phyloP scores from a whole-genome alignment of 64 coral and sea anemone genomes.

The Anthopleura sola region DNA sequence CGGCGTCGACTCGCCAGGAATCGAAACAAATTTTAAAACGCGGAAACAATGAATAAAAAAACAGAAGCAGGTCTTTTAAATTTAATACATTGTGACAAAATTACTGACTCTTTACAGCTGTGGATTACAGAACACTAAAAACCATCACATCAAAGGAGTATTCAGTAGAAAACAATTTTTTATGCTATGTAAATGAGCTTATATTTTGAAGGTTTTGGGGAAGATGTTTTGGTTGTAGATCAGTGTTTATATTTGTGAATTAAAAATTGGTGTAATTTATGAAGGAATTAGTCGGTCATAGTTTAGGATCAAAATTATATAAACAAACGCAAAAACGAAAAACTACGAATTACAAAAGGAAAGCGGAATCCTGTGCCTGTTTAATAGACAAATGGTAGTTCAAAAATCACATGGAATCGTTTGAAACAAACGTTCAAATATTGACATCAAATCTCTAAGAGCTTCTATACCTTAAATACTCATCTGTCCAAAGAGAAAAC shows the following conservation, averaged over 20 bases:
- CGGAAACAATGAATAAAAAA: not conserved
- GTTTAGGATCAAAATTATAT: not conserved
- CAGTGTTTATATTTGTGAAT: not conserved
- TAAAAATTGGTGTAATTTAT: not conserved
- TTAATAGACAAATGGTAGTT: not conserved
- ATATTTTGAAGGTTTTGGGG: no score
- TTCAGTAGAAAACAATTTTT: no score
- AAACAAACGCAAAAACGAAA: not conserved
- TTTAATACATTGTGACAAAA: not conserved
- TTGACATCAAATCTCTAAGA: not conserved
- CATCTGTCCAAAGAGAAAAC: slow-evolving; percentile 85
- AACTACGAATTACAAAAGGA: no score
- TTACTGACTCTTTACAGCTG: not conserved
- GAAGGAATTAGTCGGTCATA: not conserved
- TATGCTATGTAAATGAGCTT: no score
- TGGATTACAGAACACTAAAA: no score
- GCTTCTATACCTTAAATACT: slow-evolving; percentile 79
- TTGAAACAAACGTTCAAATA: not conserved
- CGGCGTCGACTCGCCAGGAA: not conserved
- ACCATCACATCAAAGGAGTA: no score
- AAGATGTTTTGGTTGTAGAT: no score
- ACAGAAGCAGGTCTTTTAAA: not conserved
- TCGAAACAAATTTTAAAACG: not conserved
- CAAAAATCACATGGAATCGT: no score
- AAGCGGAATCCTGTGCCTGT: no score